Conservation (phyloP, 37 sponge, comb jelly and placozoan genomes). For the Ianthella basta region DNA sequence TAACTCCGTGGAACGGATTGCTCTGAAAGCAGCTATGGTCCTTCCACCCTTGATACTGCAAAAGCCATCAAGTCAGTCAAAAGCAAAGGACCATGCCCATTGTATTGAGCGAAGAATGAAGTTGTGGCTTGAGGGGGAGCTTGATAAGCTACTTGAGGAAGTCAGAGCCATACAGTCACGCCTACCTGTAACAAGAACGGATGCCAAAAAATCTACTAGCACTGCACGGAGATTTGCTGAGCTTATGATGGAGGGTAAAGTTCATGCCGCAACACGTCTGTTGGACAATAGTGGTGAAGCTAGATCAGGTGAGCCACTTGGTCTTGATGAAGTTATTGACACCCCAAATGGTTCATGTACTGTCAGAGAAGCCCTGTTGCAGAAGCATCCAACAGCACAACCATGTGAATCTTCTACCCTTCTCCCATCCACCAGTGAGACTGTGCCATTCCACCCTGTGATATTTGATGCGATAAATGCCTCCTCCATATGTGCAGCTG, state of each 20-base stretch:
- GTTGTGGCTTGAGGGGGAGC: conserved; percentile 21
- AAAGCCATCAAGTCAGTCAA: conserved; percentile 14
- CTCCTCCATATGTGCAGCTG: neutral
- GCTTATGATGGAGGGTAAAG: neutral
- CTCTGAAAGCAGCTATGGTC: conserved; percentile 20
- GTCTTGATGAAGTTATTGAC: neutral
- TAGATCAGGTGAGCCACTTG: neutral
- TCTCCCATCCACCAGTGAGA: neutral
- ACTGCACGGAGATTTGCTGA: conserved; percentile 10
- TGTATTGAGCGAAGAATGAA: conserved; percentile 26
- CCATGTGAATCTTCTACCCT: conserved; percentile 1
- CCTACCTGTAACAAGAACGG: neutral
- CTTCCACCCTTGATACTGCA: neutral
- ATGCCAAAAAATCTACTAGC: neutral
- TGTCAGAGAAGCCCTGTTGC: neutral
- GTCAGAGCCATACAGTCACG: conserved; percentile 27
- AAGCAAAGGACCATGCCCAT: conserved; percentile 9
- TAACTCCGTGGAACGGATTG: conserved; percentile 9
- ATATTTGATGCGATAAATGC: conserved; percentile 1
- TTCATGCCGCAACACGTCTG: neutral
- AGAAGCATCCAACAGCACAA: conserved; percentile 24
- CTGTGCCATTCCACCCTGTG: conserved; percentile 7
- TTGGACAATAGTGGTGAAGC: neutral
- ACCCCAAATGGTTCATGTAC: conserved; percentile 3
- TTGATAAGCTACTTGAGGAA: conserved; percentile 13